Conservation (phyloP, 1,140 invertebrate species). For the Danaus melanippus region DNA sequence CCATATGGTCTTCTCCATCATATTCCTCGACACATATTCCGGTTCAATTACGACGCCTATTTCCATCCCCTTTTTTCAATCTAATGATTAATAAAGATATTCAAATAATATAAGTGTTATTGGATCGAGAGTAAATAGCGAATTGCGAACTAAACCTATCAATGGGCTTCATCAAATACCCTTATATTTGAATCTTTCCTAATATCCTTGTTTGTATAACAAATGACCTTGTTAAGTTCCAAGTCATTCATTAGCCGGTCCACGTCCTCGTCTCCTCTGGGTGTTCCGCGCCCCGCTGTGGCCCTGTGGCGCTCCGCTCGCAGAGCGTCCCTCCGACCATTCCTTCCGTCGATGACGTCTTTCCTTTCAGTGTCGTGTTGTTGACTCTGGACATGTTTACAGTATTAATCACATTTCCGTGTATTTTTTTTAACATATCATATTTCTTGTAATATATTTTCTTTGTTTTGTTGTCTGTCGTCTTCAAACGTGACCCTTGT, state of each 20-base stretch:
- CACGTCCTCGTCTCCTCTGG: conserved; percentile 17
- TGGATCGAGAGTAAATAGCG: too few species aligned
- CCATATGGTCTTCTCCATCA: too few species aligned
- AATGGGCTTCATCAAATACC: too few species aligned
- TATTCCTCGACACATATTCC: too few species aligned
- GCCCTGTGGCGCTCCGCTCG: conserved; percentile 30
- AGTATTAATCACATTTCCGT: not conserved
- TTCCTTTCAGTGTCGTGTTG: conserved; percentile 13
- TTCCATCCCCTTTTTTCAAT: too few species aligned
- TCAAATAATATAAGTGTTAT: too few species aligned
- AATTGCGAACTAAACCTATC: too few species aligned
- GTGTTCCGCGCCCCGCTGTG: conserved; percentile 25
- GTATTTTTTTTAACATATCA: too few species aligned
- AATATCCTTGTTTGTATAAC: too few species aligned
- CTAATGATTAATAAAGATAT: too few species aligned
- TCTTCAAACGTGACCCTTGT: conserved; percentile 18
- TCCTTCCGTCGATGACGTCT: conserved; percentile 25
- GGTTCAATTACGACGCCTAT: too few species aligned
- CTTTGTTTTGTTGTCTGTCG: conserved; percentile 7
- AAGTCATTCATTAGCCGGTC: conserved; percentile 22
- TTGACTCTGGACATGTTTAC: conserved; percentile 18
- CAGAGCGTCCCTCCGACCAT: conserved; percentile 11
- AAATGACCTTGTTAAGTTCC: conserved; percentile 5
- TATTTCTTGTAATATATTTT: conserved; percentile 5
- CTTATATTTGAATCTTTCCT: too few species aligned